Percentiles rank a stretch among this genome's conserved stretches.
These are phyloP conservation scores for Drosophila miranda DNA, from an alignment of 1,140 invertebrate species.

Conservation along the genomic window DNA sequence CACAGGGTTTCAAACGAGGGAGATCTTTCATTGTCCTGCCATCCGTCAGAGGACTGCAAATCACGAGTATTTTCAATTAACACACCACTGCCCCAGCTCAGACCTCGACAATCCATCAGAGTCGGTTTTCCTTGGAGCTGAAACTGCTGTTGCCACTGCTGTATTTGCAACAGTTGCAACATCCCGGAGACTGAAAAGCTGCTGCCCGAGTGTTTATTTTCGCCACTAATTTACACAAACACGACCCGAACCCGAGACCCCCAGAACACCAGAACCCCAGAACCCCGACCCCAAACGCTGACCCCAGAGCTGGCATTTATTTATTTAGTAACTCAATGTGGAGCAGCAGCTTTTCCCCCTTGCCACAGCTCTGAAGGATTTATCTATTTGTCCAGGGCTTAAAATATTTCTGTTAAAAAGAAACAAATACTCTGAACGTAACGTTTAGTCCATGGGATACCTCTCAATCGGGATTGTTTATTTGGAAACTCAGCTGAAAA, in stretches of 20 bases:
- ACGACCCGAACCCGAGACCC: slow-evolving; percentile 17
- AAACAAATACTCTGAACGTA: not conserved
- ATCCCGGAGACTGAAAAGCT: slow-evolving; percentile 1
- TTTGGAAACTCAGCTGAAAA: slow-evolving; percentile 8
- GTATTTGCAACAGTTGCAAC: not conserved
- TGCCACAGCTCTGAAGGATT: slow-evolving; percentile 27
- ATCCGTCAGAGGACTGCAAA: slow-evolving; percentile 18
- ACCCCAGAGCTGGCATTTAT: slow-evolving; percentile 41
- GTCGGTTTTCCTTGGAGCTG: slow-evolving; percentile 2
- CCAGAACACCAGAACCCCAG: too few species aligned
- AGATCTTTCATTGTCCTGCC: too few species aligned
- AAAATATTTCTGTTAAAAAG: slow-evolving; percentile 31
- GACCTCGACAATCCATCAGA: slow-evolving; percentile 40
- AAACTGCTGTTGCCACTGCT: slow-evolving; percentile 18
- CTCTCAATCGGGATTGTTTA: too few species aligned
- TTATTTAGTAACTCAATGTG: slow-evolving; percentile 62
- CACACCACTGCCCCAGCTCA: slow-evolving; percentile 4
- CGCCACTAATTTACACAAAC: slow-evolving; percentile 54
- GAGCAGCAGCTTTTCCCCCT: slow-evolving; percentile 17
- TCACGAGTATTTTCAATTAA: slow-evolving; percentile 50
- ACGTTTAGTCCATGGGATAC: too few species aligned
- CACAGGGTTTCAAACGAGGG: slow-evolving; percentile 6
- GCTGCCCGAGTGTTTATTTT: slow-evolving; percentile 44
- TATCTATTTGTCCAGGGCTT: slow-evolving; percentile 51
- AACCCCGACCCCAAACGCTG: not conserved